A percentile compares a stretch with the other conserved stretches of the same genome.
Evolutionary conservation across 2,888 invertebrate genomes (phyloP).

Genomic region (Zaprionus bogoriensis): DNA sequence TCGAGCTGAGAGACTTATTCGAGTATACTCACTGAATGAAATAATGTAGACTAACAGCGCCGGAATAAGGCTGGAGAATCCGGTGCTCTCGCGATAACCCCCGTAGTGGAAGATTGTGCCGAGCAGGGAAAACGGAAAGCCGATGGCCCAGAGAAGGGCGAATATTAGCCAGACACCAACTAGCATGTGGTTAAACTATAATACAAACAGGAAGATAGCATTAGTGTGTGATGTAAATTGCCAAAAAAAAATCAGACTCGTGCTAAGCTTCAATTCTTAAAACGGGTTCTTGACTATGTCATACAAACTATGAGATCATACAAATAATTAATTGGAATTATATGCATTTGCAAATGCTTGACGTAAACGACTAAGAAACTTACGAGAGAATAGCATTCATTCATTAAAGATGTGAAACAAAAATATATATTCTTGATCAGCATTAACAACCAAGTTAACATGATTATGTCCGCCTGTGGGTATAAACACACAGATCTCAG

Average conservation of each 20-base stretch:
- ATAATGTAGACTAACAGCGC: conserved; percentile 57
- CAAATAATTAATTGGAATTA: no score
- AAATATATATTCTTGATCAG: no score
- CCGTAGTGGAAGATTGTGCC: conserved; percentile 73
- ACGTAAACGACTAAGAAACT: not conserved
- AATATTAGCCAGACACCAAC: conserved; percentile 65
- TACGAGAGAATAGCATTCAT: no score
- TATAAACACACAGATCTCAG: no score
- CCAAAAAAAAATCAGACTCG: not conserved
- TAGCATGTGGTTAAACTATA: conserved; percentile 54
- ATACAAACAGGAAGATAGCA: not conserved
- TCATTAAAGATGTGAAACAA: not conserved
- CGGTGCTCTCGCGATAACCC: conserved; percentile 55
- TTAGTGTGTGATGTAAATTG: not conserved
- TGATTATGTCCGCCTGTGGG: no score
- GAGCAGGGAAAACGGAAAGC: conserved; percentile 65
- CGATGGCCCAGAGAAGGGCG: conserved; percentile 52
- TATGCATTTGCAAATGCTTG: no score
- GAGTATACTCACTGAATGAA: conserved; percentile 57
- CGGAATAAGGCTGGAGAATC: conserved; percentile 45
- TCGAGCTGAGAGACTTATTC: no score
- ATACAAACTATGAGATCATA: not conserved
- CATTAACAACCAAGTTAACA: no score
- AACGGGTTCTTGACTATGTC: not conserved
- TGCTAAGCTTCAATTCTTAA: not conserved